These are phyloP conservation scores for Balaenoptera acutorostrata DNA, from an alignment of 2,113 vertebrate species.

Conservation along the genomic window DNA sequence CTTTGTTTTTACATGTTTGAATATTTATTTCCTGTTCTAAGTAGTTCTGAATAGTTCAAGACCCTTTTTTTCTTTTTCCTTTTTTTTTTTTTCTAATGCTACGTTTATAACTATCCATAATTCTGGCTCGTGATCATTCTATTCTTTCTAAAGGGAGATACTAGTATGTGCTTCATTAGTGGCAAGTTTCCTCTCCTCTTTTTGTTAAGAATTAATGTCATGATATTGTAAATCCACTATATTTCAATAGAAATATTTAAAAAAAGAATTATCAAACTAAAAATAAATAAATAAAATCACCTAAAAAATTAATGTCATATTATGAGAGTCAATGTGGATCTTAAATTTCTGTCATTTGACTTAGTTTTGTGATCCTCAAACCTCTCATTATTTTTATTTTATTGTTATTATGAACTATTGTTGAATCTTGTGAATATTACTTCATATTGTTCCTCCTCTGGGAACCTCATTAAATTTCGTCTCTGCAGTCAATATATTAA, in stretches of 20 bases:
- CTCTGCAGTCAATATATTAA: neutral
- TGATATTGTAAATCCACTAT: neutral
- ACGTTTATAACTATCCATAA: neutral
- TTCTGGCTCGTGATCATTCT: neutral
- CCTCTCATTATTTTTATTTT: neutral
- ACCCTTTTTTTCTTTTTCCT: neutral
- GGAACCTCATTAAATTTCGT: neutral
- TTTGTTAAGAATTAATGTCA: neutral
- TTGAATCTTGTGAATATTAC: neutral
- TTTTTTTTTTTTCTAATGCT: neutral
- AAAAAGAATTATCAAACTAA: neutral
- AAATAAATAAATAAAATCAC: neutral
- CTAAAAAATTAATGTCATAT: neutral
- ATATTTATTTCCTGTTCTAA: neutral
- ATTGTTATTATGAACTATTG: neutral
- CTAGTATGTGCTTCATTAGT: neutral
- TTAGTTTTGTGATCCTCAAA: neutral
- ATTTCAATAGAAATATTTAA: neutral
- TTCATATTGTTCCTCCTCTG: neutral
- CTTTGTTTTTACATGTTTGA: neutral
- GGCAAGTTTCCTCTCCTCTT: neutral
- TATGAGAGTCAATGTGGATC: neutral
- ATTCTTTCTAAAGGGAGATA: neutral
- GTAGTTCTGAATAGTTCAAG: neutral
- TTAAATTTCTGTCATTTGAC: neutral